Conservation (phyloP, 2,888 invertebrate species). For the Diabrotica balteata region DNA sequence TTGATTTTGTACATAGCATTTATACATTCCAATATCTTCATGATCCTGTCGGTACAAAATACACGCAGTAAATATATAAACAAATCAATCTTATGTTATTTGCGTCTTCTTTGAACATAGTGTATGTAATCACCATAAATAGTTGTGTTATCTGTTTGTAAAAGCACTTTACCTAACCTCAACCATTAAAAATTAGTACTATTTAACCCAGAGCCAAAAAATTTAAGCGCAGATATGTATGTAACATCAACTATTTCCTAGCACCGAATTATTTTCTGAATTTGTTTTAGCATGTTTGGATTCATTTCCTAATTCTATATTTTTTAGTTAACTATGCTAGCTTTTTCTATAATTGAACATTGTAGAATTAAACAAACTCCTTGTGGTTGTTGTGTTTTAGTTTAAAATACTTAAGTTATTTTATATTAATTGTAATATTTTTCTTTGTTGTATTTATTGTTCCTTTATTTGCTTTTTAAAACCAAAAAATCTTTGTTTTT, state of each 20-base stretch:
- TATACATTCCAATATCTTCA: conserved; percentile 42
- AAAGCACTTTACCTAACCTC: conserved; percentile 34
- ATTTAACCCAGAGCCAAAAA: conserved; percentile 11
- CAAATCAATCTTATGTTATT: conserved; percentile 24
- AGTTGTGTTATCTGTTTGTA: conserved; percentile 20
- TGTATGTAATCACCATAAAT: conserved; percentile 33
- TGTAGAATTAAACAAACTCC: too few species aligned
- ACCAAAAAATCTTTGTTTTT: too few species aligned
- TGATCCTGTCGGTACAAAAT: conserved; percentile 25
- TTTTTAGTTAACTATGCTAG: too few species aligned
- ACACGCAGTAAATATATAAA: conserved; percentile 23
- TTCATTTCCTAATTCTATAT: too few species aligned
- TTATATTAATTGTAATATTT: too few species aligned
- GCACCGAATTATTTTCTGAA: not conserved
- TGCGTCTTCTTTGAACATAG: conserved; percentile 14
- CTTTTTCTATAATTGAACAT: too few species aligned
- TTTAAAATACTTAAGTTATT: too few species aligned
- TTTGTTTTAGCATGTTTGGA: not conserved
- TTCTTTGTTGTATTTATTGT: too few species aligned
- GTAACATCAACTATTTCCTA: conserved; percentile 6
- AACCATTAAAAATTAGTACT: conserved; percentile 24
- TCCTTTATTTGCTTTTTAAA: too few species aligned
- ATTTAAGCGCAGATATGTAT: conserved; percentile 15
- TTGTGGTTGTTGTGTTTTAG: too few species aligned
- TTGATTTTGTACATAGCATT: conserved; percentile 57